Evolutionary conservation across 2,113 vertebrate genomes (phyloP), one percentile per base, ranked within the genome.

Genomic region (Tichodroma muraria): DNA sequence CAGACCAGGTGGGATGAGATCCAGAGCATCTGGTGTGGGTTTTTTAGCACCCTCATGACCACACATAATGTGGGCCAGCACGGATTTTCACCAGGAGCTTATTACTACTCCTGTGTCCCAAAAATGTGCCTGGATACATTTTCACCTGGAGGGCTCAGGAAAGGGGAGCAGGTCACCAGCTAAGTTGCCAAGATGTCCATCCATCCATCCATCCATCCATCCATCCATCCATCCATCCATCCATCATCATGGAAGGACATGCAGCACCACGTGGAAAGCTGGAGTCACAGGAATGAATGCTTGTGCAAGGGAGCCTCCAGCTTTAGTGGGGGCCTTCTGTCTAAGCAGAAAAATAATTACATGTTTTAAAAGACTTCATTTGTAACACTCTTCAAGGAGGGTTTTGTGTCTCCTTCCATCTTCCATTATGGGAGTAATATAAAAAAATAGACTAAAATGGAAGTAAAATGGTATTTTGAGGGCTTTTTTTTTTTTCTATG

Each of bases 61-160:
- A 30, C 70, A 61, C 25, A 16, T 6, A 13, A 31, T 12, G 33
- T 20, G 33, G 30, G 35, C 9, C 42, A 50, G 15, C 33, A 15
- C 0, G 0, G 44, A 33, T 52, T 84, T 64, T n/a, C 49, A 60
- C 44, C 3, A 1, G 28, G 44, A 38, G 13, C 15, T 80, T 56
- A 9, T 78, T 23, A 23, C 30, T 45, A 3, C 37, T 61, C 24
- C 14, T 16, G 5, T 53, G 50, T 45, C 83, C 47, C 50, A 28
- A 24, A 88, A 76, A 11, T 8, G 33, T n/a, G 28, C 27, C 61
- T 64, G 68, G 66, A n/a, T 56, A 23, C 8, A 19, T 45, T 65
- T 84, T 64, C 40, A 84, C 69, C 53, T 79, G 65, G 20, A 83
- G 35, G 40, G 53, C 61, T 79, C 50, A 66, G 49, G 65, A 59